Evolutionary conservation across 92 coral and sea anemone species (phyloP), one percentile per base, ranked within the genome.

Genomic region (Galaxea fascicularis): DNA sequence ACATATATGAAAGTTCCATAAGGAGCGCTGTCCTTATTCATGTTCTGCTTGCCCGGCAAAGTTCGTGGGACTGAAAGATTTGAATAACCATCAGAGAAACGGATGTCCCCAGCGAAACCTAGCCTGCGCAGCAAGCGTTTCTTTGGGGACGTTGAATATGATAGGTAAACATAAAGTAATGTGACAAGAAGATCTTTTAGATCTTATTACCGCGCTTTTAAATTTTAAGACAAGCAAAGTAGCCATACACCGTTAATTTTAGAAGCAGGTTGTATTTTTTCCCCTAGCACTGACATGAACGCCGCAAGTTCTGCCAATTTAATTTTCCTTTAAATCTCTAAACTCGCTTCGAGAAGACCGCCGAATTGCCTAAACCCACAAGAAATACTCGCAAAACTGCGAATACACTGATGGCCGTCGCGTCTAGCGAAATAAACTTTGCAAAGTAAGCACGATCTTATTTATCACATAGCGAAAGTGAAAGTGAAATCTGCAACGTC

Each of bases 51-150:
- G 86, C 26, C 41, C 24, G 47, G 86, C 52, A 56, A 82, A 35
- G 86, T 82, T 82, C n/a, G 78, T 82, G 30, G 86, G 21, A 35
- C 70, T 30, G 28, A 68, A 49, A 1, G 86, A 81, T 52, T 69
- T 71, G 64, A 22, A 35, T 35, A 35, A 35, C 41, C 41, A 35
- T 35, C 41, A 16, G 0, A 82, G 77, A 10, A 57, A 78, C 35
- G 82, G 82, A 31, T 78, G 82, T 22, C 57, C 83, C 53, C 73
- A 30, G 45, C 71, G 71, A 65, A 65, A 53, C 27, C 20, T 46
- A 14, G 58, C 15, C 4, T 53, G 12, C 3, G 10, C 3, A 12
- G 4, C 17, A 13, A 53, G 58, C 12, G 15, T 2, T 15, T 3
- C 3, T 9, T 9, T 15, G 8, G 58, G 15, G 17, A 53, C 4